Evolutionary conservation across 30 jellyfish, hydroid and myxozoan species (phyloP), one percentile per base, ranked within the genome.

Genomic region (Mastigias papua): DNA sequence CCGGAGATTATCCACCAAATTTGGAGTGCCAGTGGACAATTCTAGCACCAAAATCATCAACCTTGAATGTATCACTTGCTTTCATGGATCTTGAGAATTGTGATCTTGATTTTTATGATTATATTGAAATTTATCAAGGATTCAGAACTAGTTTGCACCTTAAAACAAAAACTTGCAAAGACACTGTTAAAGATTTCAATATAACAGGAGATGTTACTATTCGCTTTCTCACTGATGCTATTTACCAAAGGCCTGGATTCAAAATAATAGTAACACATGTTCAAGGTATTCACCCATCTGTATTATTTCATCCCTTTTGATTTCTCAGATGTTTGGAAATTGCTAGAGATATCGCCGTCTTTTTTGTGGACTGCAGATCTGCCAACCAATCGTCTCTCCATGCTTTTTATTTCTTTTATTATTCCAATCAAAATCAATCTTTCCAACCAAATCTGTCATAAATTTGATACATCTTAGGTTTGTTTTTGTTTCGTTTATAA

Each of bases 11-110:
- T 34, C 83, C 83, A 32, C 48, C 83, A 32, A 46, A 72, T 7
- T 4, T 49, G 23, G 23, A 34, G 34, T 72, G 83, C 20, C 83
- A 72, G 33, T 72, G 83, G 83, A 13, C 83, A 8, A 19, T 72
- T 19, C 63, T 35, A 4, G 83, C 68, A 33, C 46, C 69, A 10
- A 20, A 34, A 48, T 4, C 23, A 2, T 2, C 68, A 9, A 9
- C 22, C 21, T 49, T 72, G 68, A 34, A 35, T 6, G 46, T 72
- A 23, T 32, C 42, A 11, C 64, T 72, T 32, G 63, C 34, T 5
- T 72, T 11, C 16, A 46, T 72, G 83, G 83, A 32, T 72, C 13
- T 72, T 33, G 83, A 72, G 35, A 6, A 30, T 27, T 72, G 83
- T 48, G 1, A n/a, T 15, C 21, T 1, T 2, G 10, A 6, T n/a